These are phyloP conservation scores for Electrophaes corylata DNA, from an alignment of 2,888 invertebrate genomes.

Conservation along the genomic window DNA sequence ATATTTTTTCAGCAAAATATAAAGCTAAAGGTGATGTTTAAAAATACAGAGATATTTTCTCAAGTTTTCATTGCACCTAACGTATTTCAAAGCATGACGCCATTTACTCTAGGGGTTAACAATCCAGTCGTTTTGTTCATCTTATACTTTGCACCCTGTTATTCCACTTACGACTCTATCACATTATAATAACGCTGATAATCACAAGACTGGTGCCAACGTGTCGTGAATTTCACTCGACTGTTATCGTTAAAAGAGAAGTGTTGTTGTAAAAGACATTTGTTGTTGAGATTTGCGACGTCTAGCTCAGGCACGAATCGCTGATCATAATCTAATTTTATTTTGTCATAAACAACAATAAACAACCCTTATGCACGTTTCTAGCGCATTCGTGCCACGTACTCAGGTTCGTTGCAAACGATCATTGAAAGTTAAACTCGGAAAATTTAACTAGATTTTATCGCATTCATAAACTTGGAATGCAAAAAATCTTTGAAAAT, in stretches of 20 bases:
- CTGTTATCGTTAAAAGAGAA: conserved; percentile 51
- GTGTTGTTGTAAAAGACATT: conserved; percentile 48
- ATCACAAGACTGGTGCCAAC: conserved; percentile 33
- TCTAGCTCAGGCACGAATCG: conserved; percentile 27
- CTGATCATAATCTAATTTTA: conserved; percentile 38
- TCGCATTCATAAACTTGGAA: conserved; percentile 6
- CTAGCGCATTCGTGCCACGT: not conserved
- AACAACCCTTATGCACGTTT: conserved; percentile 10
- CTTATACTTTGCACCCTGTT: conserved; percentile 17
- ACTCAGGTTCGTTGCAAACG: not conserved
- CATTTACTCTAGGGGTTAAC: conserved; percentile 39
- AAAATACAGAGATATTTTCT: conserved; percentile 27
- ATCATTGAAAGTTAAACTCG: not conserved
- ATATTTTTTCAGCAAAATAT: conserved; percentile 13
- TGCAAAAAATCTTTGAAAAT: conserved; percentile 13
- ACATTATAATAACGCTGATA: conserved; percentile 35
- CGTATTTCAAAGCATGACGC: conserved; percentile 37
- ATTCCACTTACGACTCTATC: conserved; percentile 22
- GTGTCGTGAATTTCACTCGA: conserved; percentile 47
- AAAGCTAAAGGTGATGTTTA: conserved; percentile 16
- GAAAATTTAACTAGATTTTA: conserved; percentile 1
- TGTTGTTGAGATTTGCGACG: conserved; percentile 46
- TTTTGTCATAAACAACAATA: conserved; percentile 28
- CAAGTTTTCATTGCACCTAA: conserved; percentile 28
- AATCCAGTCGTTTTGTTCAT: conserved; percentile 35